Percentiles rank a stretch among this genome's conserved stretches.
Conservation (phyloP, 2,888 invertebrate species). For the Lasioglossum villosulum region DNA sequence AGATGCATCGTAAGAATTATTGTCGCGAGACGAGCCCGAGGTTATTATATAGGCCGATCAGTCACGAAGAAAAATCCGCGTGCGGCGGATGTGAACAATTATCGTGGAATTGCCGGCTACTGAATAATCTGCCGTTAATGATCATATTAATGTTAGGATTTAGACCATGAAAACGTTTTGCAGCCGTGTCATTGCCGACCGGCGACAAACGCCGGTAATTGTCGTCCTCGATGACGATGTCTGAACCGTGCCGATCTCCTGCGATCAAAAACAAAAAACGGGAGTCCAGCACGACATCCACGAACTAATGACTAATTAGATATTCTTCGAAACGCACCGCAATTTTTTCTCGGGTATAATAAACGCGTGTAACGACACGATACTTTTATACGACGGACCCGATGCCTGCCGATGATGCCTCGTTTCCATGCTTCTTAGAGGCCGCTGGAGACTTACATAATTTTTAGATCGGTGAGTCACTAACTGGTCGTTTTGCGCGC, state of each 20-base stretch:
- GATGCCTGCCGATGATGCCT: neutral
- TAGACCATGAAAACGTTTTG: conserved; percentile 27
- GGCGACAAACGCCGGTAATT: conserved; percentile 21
- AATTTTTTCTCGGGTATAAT: conserved; percentile 20
- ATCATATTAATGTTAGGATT: conserved; percentile 38
- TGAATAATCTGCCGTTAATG: conserved; percentile 17
- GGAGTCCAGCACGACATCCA: neutral
- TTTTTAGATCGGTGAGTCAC: conserved; percentile 34
- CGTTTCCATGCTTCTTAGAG: neutral
- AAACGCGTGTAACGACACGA: neutral
- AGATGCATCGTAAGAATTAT: neutral
- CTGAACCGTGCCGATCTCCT: neutral
- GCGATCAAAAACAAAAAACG: neutral
- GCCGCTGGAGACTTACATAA: neutral
- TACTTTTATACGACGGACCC: neutral
- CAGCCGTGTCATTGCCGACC: conserved; percentile 18
- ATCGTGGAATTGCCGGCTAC: conserved; percentile 21
- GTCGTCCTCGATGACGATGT: conserved; percentile 3
- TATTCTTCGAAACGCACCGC: conserved; percentile 17
- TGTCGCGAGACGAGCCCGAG: neutral
- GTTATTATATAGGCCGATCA: conserved; percentile 10
- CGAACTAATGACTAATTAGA: conserved; percentile 17
- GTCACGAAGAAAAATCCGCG: conserved; percentile 2
- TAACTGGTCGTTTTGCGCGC: neutral
- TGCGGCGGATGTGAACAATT: conserved; percentile 27